These are phyloP conservation scores for Ceryle rudis DNA, from an alignment of 2,797 vertebrate species.

Conservation along the genomic window DNA sequence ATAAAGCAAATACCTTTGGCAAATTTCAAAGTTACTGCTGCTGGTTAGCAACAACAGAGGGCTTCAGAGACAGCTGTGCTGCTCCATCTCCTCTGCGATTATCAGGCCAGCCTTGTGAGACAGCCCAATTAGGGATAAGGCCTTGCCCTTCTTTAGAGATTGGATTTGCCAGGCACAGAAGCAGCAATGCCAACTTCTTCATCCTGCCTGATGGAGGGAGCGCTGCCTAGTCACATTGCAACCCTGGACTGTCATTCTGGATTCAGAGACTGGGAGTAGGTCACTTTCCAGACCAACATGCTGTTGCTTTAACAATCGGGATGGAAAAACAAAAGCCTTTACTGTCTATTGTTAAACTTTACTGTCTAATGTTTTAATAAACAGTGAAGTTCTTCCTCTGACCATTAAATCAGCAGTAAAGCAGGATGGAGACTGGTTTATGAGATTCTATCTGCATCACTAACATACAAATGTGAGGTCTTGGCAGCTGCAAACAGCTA, in stretches of 20 bases:
- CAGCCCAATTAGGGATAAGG: background rate
- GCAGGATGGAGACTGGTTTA: conserved; percentile 31
- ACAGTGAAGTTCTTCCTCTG: conserved; percentile 42
- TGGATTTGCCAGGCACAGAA: background rate
- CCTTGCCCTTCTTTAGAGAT: background rate
- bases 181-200: background rate
- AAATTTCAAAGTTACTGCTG: background rate
- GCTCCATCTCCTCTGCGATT: background rate
- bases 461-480: conserved; percentile 30
- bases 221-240: background rate
- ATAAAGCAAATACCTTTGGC: background rate
- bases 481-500: conserved; percentile 1
- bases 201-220: background rate
- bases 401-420: conserved; percentile 61
- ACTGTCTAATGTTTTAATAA: conserved; percentile 71
- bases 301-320: conserved; percentile 25
- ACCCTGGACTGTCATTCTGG: background rate
- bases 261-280: background rate
- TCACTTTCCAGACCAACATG: background rate
- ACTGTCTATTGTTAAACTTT: conserved; percentile 59
- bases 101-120: background rate
- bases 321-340: conserved; percentile 45
- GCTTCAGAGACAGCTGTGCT: background rate
- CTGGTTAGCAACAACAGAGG: background rate
- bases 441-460: conserved; percentile 38